Evolutionary conservation across 2,888 invertebrate genomes (phyloP), one percentile per base, ranked within the genome.

Genomic region (Chaetogeoica ovagalla): DNA sequence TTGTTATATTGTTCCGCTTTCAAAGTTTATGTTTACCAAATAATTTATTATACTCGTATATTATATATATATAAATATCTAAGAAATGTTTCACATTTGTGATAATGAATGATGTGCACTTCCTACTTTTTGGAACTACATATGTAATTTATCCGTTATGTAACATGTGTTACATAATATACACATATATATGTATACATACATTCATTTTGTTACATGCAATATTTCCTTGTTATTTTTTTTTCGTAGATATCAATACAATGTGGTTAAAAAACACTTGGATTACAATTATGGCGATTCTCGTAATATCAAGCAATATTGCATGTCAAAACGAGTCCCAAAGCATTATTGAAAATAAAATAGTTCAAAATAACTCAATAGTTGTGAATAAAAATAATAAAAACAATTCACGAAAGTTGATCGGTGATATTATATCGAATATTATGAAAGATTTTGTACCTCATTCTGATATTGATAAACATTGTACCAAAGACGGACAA

Each of bases 371-470:
- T 21, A 59, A 37, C 8, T 21, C 39, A 39, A 3, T 8, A 21
- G 2, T 39, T 17, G n/a, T 59, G 23, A 39, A 57, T 59, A 8
- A 70, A 9, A 15, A 1, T 9, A 39, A n/a, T 8, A 15, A 19
- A 17, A 60, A 17, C 23, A 60, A 48, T 72, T 43, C 60, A 23
- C 23, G 43, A 30, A 48, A n/a, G 30, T 19, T 74, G 11, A 65
- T 74, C 21, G 74, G 55, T 39, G 55, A 65, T 65, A 55, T 65
- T 21, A 23, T 74, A n/a, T 65, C 74, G 11, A 39, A 74, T 55
- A 39, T 11, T 17, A 74, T 74, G 74, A 74, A 65, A 2, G 9
- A 74, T 7, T 39, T 74, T 39, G 1, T 65, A 19, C 74, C 74
- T 7, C 65, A 55, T 39, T 74, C 65, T 13, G 21, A 74, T 23